Conservation (phyloP, 2,888 invertebrate species). For the Pandemis corylana region DNA sequence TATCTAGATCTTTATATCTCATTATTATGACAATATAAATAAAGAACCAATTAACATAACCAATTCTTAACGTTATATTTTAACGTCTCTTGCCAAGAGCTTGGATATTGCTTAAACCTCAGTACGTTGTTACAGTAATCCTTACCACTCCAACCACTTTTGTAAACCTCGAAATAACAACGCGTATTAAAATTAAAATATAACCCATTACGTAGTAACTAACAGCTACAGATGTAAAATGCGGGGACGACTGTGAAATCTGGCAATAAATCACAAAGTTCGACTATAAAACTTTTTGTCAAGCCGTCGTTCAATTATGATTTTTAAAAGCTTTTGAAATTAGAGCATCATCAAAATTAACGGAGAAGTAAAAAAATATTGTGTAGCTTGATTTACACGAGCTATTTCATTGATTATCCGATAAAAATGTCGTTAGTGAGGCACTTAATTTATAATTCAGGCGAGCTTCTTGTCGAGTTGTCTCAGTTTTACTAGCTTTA, state of each 20-base stretch:
- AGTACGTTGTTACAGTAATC: constrained; percentile 4
- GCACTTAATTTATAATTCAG: not conserved
- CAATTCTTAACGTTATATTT: not conserved
- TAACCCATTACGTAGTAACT: constrained; percentile 42
- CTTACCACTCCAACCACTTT: not conserved
- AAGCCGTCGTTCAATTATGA: constrained; percentile 50
- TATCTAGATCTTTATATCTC: not conserved
- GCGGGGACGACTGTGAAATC: constrained; percentile 65
- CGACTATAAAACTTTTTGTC: constrained; percentile 77
- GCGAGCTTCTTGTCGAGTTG: not conserved
- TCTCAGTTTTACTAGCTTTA: not conserved
- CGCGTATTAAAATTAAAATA: constrained; percentile 32
- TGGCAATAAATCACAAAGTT: constrained; percentile 71
- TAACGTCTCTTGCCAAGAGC: not conserved
- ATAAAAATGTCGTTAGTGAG: not conserved
- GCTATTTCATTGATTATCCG: not conserved
- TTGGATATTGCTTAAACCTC: not conserved
- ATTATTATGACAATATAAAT: not conserved
- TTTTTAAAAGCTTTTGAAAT: constrained; percentile 51
- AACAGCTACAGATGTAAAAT: constrained; percentile 45
- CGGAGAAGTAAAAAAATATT: constrained; percentile 9
- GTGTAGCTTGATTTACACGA: constrained; percentile 16
- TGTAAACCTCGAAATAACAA: constrained; percentile 21
- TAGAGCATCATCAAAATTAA: constrained; percentile 40
- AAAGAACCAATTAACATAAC: not conserved